Conservation (phyloP, 2,113 vertebrate genomes). For the Parotia lawesii region DNA sequence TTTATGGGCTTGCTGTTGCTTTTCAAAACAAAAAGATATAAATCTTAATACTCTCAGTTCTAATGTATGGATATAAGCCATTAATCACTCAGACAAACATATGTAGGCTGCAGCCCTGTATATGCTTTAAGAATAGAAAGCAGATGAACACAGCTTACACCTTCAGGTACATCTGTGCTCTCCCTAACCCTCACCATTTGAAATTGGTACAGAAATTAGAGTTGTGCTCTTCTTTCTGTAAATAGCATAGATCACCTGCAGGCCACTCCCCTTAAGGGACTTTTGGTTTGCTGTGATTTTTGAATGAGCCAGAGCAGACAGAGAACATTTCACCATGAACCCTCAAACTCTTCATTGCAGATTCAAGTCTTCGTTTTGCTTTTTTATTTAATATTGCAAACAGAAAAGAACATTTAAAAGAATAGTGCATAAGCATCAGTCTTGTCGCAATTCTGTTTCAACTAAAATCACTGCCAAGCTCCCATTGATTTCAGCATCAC, state of each 20-base stretch:
- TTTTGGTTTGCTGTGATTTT: neutral
- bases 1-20: conserved; percentile 56
- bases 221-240: conserved; percentile 65
- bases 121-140: conserved; percentile 72
- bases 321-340: neutral
- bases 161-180: conserved; percentile 66
- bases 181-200: conserved; percentile 54
- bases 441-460: neutral
- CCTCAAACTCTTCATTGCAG: neutral
- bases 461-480: neutral
- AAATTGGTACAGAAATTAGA: conserved; percentile 48
- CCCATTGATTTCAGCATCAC: neutral
- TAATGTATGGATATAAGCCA: conserved; percentile 66
- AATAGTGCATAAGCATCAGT: neutral
- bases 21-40: conserved; percentile 71
- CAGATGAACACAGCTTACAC: conserved; percentile 71
- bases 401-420: neutral
- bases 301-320: neutral
- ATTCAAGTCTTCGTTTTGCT: neutral
- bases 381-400: neutral
- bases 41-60: conserved; percentile 50
- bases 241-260: neutral
- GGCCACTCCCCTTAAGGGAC: neutral
- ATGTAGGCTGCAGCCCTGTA: conserved; percentile 70
- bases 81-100: conserved; percentile 70